These are phyloP conservation scores for Saccopteryx bilineata DNA, from an alignment of 2,113 vertebrate species.

Conservation along the genomic window DNA sequence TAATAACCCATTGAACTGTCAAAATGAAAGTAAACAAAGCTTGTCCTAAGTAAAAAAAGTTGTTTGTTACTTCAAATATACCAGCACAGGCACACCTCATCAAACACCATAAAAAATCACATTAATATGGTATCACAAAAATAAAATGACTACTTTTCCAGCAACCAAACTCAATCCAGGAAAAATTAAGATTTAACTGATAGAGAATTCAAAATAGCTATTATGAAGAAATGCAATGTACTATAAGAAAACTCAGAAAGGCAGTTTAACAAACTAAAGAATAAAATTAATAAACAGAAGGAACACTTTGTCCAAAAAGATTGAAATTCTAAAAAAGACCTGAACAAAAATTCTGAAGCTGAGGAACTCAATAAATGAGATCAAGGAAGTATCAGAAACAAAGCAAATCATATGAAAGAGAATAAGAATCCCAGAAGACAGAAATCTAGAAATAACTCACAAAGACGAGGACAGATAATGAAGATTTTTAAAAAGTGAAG, in stretches of 20 bases:
- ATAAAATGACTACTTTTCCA: neutral
- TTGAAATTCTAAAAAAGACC: neutral
- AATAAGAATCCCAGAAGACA: neutral
- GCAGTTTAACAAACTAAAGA: neutral
- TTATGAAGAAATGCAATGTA: neutral
- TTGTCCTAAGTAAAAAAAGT: neutral
- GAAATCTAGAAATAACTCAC: neutral
- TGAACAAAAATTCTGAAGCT: neutral
- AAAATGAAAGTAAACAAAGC: neutral
- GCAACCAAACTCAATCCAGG: neutral
- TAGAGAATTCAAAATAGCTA: neutral
- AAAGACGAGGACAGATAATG: neutral
- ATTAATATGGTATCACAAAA: neutral
- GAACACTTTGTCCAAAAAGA: neutral
- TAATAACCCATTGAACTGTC: neutral
- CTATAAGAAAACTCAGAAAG: neutral
- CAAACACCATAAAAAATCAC: neutral
- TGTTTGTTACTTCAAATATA: neutral
- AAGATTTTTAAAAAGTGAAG: constrained; percentile 4
- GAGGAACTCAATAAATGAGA: neutral
- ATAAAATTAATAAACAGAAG: neutral
- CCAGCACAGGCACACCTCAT: neutral
- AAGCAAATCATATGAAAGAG: neutral
- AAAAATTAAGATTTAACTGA: neutral
- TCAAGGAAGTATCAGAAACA: neutral